Evolutionary conservation across 2,113 vertebrate species (phyloP), one percentile per base, ranked within the genome.

Genomic region (Plecotus auritus): DNA sequence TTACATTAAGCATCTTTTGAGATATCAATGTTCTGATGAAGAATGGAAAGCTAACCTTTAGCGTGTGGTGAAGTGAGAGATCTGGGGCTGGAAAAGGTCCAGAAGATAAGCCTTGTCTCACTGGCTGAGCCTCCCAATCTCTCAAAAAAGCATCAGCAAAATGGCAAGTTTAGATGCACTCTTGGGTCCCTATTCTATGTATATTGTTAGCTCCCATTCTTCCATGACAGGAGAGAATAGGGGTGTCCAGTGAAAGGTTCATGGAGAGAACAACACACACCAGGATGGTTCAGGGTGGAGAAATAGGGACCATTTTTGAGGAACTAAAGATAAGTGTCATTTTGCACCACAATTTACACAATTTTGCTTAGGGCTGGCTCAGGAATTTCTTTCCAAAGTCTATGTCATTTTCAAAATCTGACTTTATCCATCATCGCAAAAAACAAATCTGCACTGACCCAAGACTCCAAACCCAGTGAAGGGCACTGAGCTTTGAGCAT

Each of bases 361-460:
- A 2, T 92, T 88, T 96, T 94, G 37, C 8, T 82, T 72, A 47
- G 37, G 28, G 14, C 26, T 69, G 30, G 28, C 67, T 84, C 11
- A 69, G 59, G 12, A 42, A 83, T n/a, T 83, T 74, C 32, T 90
- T 49, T 47, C 77, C 45, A 83, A 89, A 94, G 66, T 82, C 28
- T 17, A 17, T 3, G 9, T 47, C 20, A 74, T 40, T 82, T 91
- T 91, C 49, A 94, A 88, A 93, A 72, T 35, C 14, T 8, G 4
- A 85, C 80, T 74, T 82, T 76, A 47, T 20, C 49, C 47, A 32
- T 59, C 7, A 72, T 47, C 70, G 26, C 5, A 32, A 72, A 70
- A 37, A 16, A 32, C 26, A 32, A 51, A 37, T 37, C n/a, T 9
- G 7, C n/a, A 11, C 11, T 86, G 35, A 61, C 16, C 11, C 67